Evolutionary conservation across 2,113 vertebrate genomes (phyloP).

Genomic region (Mustelus asterias): DNA sequence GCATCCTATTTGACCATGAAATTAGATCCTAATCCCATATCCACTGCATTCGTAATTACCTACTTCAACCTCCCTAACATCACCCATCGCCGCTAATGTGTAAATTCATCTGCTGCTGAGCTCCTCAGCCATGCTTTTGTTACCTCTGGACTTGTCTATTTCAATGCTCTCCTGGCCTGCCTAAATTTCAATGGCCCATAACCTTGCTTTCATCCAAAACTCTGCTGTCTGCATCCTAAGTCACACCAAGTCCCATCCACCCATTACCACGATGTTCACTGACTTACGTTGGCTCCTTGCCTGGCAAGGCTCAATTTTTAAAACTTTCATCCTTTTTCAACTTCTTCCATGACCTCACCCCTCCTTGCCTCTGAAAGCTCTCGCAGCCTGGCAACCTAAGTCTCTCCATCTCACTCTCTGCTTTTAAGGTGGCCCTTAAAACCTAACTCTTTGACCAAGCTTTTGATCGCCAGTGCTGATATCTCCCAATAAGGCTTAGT

Average conservation of each 20-base stretch:
- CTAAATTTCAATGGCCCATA: background rate
- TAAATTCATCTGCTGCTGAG: background rate
- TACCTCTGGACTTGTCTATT: background rate
- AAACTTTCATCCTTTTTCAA: background rate
- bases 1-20: background rate
- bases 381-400: too few species aligned
- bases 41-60: background rate
- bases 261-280: background rate
- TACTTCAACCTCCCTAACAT: background rate
- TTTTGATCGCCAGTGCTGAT: background rate
- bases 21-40: background rate
- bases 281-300: background rate
- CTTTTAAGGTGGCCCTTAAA: background rate
- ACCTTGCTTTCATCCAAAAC: background rate
- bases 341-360: background rate
- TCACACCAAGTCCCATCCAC: background rate
- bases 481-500: background rate
- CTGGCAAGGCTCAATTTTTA: background rate
- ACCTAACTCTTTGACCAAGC: background rate
- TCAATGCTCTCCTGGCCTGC: background rate
- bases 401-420: too few species aligned
- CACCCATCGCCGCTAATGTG: background rate
- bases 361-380: background rate
- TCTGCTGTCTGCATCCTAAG: too few species aligned
- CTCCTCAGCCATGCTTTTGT: background rate